Evolutionary conservation across 2,113 vertebrate genomes (phyloP), one percentile per base, ranked within the genome.

Genomic region (Symphodus melops): DNA sequence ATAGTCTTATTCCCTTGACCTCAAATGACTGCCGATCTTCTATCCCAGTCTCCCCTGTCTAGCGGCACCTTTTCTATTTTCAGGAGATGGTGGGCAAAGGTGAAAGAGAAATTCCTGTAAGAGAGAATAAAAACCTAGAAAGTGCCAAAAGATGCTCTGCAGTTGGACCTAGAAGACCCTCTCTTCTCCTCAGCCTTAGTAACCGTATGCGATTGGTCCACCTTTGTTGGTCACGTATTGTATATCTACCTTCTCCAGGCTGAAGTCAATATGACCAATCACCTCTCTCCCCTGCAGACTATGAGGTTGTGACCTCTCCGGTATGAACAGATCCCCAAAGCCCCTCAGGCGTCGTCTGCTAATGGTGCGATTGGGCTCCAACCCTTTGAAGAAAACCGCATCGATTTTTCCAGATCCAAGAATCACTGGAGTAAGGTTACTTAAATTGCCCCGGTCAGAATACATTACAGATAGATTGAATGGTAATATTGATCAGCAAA

Each of bases 401-500:
- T 91, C 3, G 68, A 87, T 77, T 62, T 42, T 55, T 61, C 21
- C 52, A 57, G 59, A 75, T 83, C 68, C 66, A 74, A 83, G 67
- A 79, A 63, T 63, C 86, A 70, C 55, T 65, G 68, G 75, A 5
- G 25, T 87, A 78, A 36, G 79, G 74, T 88, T 75, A 56, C 75
- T 71, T 81, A 78, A 82, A 81, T 53, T 71, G 72, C 46, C 69
- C 36, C 16, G 63, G 73, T 79, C 84, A 87, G 78, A 79, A 79
- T 78, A 59, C 51, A 85, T 85, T 69, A 80, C 60, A 70, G 72
- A 58, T 20, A 33, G n/a, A 76, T 11, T 72, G 44, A 85, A 82
- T 53, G 65, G 67, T 28, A 11, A 28, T 81, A 89, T 84, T 72
- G 80, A 91, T 90, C 69, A 11, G 66, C 48, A 65, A 69, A 78